Evolutionary conservation across 2,888 invertebrate species (phyloP).

Genomic region (Dicyrtoma fusca): DNA sequence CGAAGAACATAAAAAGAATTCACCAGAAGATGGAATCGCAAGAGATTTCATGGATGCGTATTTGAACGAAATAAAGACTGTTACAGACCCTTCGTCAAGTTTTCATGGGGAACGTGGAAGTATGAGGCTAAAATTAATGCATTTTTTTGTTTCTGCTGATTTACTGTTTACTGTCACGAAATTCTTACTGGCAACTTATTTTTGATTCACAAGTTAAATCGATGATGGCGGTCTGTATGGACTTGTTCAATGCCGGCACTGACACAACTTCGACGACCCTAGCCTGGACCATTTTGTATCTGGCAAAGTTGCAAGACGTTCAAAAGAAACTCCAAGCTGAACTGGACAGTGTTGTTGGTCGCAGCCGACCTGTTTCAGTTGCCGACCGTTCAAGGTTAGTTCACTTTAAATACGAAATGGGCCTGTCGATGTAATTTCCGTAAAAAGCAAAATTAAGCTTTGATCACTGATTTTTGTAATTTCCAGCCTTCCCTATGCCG

Average conservation of each 20-base stretch:
- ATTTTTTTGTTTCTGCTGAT: too few species aligned
- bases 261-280: not conserved
- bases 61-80: constrained; percentile 4
- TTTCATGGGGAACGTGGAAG: constrained; percentile 11
- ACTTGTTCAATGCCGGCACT: not conserved
- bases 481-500: not conserved
- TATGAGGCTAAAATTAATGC: not conserved
- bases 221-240: not conserved
- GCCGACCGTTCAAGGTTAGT: constrained; percentile 18
- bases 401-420: not conserved
- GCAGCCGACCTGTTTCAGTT: not conserved
- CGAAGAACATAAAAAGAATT: not conserved
- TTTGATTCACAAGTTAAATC: not conserved
- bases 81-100: constrained; percentile 15
- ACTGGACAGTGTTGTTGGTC: constrained; percentile 16
- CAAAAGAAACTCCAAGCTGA: constrained; percentile 15
- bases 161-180: too few species aligned
- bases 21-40: not conserved
- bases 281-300: constrained; percentile 13
- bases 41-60: constrained; percentile 23
- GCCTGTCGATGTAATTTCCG: not conserved
- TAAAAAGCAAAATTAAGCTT: too few species aligned
- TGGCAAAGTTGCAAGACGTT: not conserved
- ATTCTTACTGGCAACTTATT: not conserved
- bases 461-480: too few species aligned